Evolutionary conservation across 2,888 invertebrate species (phyloP).

Genomic region (Zelleria hepariella): DNA sequence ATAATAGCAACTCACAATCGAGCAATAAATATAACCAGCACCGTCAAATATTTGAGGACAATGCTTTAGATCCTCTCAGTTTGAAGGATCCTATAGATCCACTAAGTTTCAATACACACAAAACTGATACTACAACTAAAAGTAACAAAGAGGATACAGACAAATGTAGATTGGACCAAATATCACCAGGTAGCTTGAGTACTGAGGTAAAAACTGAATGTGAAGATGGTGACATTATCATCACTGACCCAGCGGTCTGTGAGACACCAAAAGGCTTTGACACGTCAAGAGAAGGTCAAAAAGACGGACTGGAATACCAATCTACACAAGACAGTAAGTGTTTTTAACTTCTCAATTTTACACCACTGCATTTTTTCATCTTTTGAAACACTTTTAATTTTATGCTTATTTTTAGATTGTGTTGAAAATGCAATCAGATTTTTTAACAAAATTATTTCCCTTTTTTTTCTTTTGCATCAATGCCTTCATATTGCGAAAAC

Average conservation of each 20-base stretch:
- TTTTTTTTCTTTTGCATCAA: slow-evolving; percentile 47
- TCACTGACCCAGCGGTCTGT: slow-evolving; percentile 57
- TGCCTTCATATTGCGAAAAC: slow-evolving; percentile 56
- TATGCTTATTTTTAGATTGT: slow-evolving; percentile 36
- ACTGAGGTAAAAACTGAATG: slow-evolving; percentile 60
- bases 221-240: slow-evolving; percentile 61
- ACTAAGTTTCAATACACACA: slow-evolving; percentile 37
- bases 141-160: slow-evolving; percentile 35
- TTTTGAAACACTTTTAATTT: neutral
- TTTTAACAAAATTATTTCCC: slow-evolving; percentile 29
- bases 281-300: slow-evolving; percentile 41
- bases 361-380: neutral
- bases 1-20: slow-evolving; percentile 31
- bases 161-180: slow-evolving; percentile 33
- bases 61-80: slow-evolving; percentile 35
- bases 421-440: slow-evolving; percentile 70
- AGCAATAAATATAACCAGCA: slow-evolving; percentile 43
- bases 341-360: neutral
- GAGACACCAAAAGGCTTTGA: slow-evolving; percentile 52
- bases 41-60: slow-evolving; percentile 50
- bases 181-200: slow-evolving; percentile 23
- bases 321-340: slow-evolving; percentile 66
- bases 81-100: no score
- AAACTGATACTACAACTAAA: slow-evolving; percentile 22
- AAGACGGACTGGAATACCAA: slow-evolving; percentile 47